A percentile compares a stretch with the other conserved stretches of the same genome.
Conservation (phyloP, 2,888 invertebrate genomes). For the Dendrolimus houi region DNA sequence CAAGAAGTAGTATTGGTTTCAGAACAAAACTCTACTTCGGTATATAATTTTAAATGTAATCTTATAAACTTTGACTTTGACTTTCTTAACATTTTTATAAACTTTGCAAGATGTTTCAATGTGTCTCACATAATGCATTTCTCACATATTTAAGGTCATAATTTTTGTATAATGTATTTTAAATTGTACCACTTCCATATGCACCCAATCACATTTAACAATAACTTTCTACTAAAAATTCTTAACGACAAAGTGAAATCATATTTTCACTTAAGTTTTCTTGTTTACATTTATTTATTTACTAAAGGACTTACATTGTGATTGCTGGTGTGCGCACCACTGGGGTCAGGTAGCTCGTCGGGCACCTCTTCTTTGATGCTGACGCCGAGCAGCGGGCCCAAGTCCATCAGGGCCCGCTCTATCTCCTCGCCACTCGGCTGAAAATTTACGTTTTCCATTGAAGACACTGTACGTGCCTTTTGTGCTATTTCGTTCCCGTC, state of each 20-base stretch:
- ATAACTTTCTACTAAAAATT: background rate
- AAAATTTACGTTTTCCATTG: conserved; percentile 61
- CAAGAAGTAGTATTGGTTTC: too few species aligned
- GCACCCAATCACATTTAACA: too few species aligned
- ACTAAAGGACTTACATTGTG: conserved; percentile 35
- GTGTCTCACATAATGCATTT: too few species aligned
- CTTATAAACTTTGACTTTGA: too few species aligned
- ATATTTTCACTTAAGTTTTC: conserved; percentile 12
- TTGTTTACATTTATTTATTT: background rate
- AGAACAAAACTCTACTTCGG: too few species aligned
- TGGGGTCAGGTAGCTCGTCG: conserved; percentile 46
- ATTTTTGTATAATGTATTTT: too few species aligned
- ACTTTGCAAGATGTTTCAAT: too few species aligned
- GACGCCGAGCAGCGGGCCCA: conserved; percentile 64
- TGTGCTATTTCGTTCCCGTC: conserved; percentile 27
- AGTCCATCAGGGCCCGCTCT: conserved; percentile 66
- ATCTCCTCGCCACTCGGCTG: conserved; percentile 61
- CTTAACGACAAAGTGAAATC: background rate
- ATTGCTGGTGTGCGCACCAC: conserved; percentile 19
- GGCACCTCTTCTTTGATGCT: conserved; percentile 64
- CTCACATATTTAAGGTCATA: too few species aligned
- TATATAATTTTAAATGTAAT: too few species aligned
- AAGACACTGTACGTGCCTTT: conserved; percentile 20
- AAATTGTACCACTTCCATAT: too few species aligned
- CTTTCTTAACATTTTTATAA: too few species aligned